Evolutionary conservation across 2,113 vertebrate genomes (phyloP), one percentile per base, ranked within the genome.

Genomic region (Antechinus stuartii): DNA sequence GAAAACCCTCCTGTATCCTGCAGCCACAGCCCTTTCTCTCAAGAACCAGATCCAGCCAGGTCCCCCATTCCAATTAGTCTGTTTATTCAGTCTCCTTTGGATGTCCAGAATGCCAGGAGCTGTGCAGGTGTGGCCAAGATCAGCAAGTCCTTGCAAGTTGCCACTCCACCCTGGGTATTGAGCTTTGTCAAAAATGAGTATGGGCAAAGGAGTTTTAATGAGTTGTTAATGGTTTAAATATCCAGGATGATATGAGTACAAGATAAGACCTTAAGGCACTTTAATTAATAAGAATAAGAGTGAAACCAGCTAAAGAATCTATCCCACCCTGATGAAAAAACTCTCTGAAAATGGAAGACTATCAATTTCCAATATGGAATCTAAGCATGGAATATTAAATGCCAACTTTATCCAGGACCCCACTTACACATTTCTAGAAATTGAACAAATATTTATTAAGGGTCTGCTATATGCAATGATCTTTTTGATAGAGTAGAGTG

Each of bases 51-150:
- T 30, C 35, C 2, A 91, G 94, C 47, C 42, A 30, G 57, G 27
- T 52, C 42, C 54, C 8, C 35, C 10, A 14, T 1, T 25, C 19
- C 54, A 89, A 90, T 90, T 96, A 57, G 90, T 95, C 53, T 98
- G 53, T 91, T 97, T 95, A 97, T 93, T 97, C 94, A 96, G 96
- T 93, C 96, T 93, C 96, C 96, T 93, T 96, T 95, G 95, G 91
- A 95, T 94, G 96, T 95, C 56, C 97, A 94, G 94, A 97, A 96
- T 91, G 92, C 61, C 95, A 94, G 94, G 93, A 98, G 96, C 56
- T 76, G 91, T 93, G 97, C 47, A 91, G 68, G 95, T n/a, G 92
- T 27, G 92, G 93, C 10, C 92, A 30, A 52, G 46, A 49, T 35
- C 55, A 94, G 68, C 96, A 98, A 93, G 97, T 96, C 93, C n/a